Conservation (phyloP, 1,140 invertebrate species). For the Calycopis cecrops region DNA sequence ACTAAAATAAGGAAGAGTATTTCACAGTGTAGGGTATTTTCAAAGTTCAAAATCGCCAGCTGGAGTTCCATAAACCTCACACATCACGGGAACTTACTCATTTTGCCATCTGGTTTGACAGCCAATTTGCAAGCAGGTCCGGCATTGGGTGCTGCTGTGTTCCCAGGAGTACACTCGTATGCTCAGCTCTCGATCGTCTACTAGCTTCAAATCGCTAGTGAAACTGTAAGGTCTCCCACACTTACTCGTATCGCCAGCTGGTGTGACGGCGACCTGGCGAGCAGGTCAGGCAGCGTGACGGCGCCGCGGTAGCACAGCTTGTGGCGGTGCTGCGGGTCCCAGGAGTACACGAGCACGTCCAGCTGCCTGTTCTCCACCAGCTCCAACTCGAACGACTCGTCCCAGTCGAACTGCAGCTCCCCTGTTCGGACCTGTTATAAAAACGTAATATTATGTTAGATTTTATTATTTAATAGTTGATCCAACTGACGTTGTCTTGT, state of each 20-base stretch:
- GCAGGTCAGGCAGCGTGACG: slow-evolving; percentile 88
- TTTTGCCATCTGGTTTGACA: slow-evolving; percentile 90
- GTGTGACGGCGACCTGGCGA: slow-evolving; percentile 87
- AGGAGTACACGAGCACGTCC: slow-evolving; percentile 97
- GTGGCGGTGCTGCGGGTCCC: slow-evolving; percentile 97
- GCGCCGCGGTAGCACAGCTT: slow-evolving; percentile 95
- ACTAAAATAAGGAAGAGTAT: too few species aligned
- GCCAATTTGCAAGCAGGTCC: slow-evolving; percentile 85
- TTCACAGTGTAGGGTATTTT: too few species aligned
- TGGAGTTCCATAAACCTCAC: not conserved
- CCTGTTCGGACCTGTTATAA: slow-evolving; percentile 86
- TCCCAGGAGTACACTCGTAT: too few species aligned
- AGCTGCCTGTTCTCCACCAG: slow-evolving; percentile 94
- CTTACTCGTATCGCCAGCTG: slow-evolving; percentile 88
- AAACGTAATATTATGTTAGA: not conserved
- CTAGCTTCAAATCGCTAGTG: too few species aligned
- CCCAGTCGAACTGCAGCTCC: slow-evolving; percentile 98
- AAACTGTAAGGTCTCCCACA: too few species aligned
- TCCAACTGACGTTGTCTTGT: too few species aligned
- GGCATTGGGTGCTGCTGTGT: too few species aligned
- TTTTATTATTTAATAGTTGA: too few species aligned
- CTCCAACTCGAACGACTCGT: slow-evolving; percentile 98
- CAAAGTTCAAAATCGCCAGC: too few species aligned
- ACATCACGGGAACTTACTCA: too few species aligned
- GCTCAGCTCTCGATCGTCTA: too few species aligned